Evolutionary conservation across 2,888 invertebrate genomes (phyloP).

Genomic region (Allygus modestus): DNA sequence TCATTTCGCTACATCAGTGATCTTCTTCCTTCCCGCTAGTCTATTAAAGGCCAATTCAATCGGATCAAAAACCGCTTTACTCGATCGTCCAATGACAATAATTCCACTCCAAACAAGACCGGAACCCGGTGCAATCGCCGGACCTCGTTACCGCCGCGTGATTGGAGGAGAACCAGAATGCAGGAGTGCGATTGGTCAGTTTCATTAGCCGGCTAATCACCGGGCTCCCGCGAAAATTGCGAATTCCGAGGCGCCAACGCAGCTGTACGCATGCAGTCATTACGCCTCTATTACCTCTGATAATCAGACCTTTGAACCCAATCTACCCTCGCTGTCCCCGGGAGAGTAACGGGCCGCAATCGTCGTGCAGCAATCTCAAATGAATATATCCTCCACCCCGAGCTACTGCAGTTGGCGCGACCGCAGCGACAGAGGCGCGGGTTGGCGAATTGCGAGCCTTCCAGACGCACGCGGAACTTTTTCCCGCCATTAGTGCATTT

Average conservation of each 20-base stretch:
- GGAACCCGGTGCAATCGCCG: too few species aligned
- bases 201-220: constrained; percentile 26
- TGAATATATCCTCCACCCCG: constrained; percentile 25
- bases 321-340: constrained; percentile 41
- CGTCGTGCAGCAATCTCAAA: constrained; percentile 31
- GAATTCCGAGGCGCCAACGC: constrained; percentile 51
- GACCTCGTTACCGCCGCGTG: constrained; percentile 6
- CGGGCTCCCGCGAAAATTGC: constrained; percentile 38
- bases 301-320: constrained; percentile 53
- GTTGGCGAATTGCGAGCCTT: neutral
- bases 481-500: neutral
- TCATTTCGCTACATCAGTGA: too few species aligned
- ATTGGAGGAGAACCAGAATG: constrained; percentile 5
- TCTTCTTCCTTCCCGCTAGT: too few species aligned
- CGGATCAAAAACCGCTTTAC: neutral
- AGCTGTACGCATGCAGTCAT: constrained; percentile 30
- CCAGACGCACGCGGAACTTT: too few species aligned
- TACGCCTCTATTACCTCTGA: constrained; percentile 50
- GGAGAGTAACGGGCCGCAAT: constrained; percentile 2
- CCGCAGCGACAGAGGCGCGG: neutral
- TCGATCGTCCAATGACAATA: neutral
- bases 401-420: constrained; percentile 18
- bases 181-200: constrained; percentile 16
- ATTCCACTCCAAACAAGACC: neutral
- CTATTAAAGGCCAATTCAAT: neutral